These are phyloP conservation scores for Scleropages formosus DNA, from an alignment of 2,797 vertebrate species.

Conservation along the genomic window DNA sequence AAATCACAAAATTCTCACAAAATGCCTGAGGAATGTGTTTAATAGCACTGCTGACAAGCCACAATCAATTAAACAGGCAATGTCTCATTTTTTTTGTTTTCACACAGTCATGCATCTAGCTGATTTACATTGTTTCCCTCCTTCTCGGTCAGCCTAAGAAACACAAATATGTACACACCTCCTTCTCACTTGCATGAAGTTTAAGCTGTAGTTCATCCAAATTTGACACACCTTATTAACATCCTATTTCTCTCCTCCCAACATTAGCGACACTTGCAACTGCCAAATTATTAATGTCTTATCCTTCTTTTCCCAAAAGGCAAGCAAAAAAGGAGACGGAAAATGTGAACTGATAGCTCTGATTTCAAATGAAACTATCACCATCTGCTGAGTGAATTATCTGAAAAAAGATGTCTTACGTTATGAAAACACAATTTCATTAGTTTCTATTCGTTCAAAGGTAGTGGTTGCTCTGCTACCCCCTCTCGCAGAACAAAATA, in stretches of 20 bases:
- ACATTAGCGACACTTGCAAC: not conserved
- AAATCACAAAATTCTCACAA: no score
- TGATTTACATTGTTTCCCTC: not conserved
- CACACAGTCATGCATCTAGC: constrained; percentile 1
- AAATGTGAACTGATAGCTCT: not conserved
- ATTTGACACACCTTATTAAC: not conserved
- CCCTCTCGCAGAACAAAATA: no score
- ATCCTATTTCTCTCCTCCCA: not conserved
- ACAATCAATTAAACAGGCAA: no score
- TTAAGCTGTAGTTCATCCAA: no score
- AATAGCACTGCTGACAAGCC: no score
- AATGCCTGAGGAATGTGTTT: no score
- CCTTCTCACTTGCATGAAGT: not conserved
- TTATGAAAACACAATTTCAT: not conserved
- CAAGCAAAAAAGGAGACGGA: constrained; percentile 35
- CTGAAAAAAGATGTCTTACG: not conserved
- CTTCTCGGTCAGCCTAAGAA: not conserved
- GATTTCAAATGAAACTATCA: not conserved
- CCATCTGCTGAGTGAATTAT: not conserved
- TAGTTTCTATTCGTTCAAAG: constrained; percentile 47
- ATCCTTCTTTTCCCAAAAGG: constrained; percentile 31
- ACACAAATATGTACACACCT: not conserved
- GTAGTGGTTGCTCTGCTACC: no score
- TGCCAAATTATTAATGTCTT: not conserved
- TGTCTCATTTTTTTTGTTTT: no score